phyloP scores from a whole-genome alignment of 2,797 vertebrate species.

The Rhodeus uyekii region DNA sequence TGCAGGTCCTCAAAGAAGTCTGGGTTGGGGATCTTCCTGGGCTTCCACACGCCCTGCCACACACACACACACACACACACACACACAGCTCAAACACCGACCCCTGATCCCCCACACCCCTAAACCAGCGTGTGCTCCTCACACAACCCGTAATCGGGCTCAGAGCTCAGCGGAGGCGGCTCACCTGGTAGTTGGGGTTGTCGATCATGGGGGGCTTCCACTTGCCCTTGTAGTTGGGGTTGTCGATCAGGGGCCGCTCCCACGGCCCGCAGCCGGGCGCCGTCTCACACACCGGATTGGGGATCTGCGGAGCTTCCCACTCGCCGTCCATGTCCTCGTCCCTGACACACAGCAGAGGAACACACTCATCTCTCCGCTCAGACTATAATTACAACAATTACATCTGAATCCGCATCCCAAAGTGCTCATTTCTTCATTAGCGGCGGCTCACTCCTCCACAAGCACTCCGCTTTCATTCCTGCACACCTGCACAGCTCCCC shows the following conservation, averaged over 20 bases:
- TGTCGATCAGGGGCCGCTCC: constrained; percentile 92
- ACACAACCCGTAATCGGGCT: too few species aligned
- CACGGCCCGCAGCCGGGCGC: constrained; percentile 92
- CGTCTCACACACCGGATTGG: constrained; percentile 89
- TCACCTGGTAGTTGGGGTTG: constrained; percentile 92
- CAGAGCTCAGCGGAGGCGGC: too few species aligned
- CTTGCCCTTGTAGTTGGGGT: constrained; percentile 97
- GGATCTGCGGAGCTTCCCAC: constrained; percentile 97
- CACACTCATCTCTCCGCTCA: neutral
- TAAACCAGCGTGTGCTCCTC: too few species aligned
- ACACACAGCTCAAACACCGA: too few species aligned
- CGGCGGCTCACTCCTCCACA: too few species aligned
- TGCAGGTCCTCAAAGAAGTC: constrained; percentile 95
- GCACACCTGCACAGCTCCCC: too few species aligned
- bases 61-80: too few species aligned
- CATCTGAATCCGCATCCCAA: constrained; percentile 8
- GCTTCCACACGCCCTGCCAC: constrained; percentile 94
- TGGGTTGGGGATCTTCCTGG: constrained; percentile 92
- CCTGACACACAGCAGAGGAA: constrained; percentile 68
- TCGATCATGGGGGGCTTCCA: constrained; percentile 98
- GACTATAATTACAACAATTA: neutral
- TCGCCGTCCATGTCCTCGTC: constrained; percentile 99
- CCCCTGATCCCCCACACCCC: too few species aligned
- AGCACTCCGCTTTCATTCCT: too few species aligned
- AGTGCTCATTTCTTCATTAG: neutral